Evolutionary conservation across 2,888 invertebrate genomes (phyloP), one percentile per base, ranked within the genome.

Genomic region (Osmoderma eremita): DNA sequence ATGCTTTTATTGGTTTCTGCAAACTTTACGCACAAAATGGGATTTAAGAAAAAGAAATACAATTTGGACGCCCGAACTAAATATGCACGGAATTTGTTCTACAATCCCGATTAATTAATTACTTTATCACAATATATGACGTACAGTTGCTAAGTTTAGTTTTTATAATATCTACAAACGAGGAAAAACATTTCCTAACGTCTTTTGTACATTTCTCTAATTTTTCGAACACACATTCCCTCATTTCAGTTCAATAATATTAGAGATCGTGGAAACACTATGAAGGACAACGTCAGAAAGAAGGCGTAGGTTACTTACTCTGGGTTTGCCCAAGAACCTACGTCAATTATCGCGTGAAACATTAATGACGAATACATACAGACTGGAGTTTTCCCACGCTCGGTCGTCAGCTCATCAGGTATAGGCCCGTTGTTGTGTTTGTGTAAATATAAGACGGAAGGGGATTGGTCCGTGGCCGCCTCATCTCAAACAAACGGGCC

Each of bases 331-430:
- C 45, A 61, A 30, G 24, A 48, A 61, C 58, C 58, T 61, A 61
- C 58, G 17, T 61, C 58, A 61, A 61, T 61, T 61, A 61, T 61
- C 58, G 30, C 36, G 45, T 45, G 58, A 36, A 45, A 61, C 58
- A 61, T 61, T 45, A 48, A 45, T 30, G 10, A 30, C 10, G 30
- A 30, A 30, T 24, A 61, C 58, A 45, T 24, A 20, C n/a, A 45
- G 45, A 48, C 30, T 45, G 30, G 17, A 24, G 36, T 61, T 61
- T 61, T 61, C 58, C 58, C 58, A 61, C 58, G 58, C 30, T 61
- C 30, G 45, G 30, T 61, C 45, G 15, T 36, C 42, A 36, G 30
- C 30, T 30, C 30, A 30, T 30, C 30, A 5, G 30, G 30, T 30
- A 30, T 30, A 30, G 30, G 30, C 30, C 10, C 30, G 6, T 10